Conservation (phyloP, 1,140 invertebrate genomes). For the Hermatobates lingyangjiaoensis region DNA sequence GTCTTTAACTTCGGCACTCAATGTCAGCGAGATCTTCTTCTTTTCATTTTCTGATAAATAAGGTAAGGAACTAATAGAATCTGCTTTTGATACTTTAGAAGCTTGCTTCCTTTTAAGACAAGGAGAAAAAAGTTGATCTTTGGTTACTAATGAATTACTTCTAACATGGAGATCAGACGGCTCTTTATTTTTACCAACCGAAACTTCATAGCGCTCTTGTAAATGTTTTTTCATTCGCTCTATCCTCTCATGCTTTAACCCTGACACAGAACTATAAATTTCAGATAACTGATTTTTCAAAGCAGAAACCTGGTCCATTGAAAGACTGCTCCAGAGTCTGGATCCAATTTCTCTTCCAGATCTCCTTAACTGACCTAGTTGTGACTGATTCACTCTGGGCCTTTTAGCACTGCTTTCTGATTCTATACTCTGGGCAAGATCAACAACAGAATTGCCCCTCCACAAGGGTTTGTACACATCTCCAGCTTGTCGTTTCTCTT, state of each 20-base stretch:
- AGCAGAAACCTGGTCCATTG: constrained; percentile 62
- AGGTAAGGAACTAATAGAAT: constrained; percentile 33
- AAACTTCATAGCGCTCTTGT: constrained; percentile 33
- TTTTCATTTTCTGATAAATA: constrained; percentile 46
- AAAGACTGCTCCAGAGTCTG: constrained; percentile 62
- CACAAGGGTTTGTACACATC: constrained; percentile 62
- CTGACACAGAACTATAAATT: constrained; percentile 43
- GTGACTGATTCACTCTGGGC: constrained; percentile 16
- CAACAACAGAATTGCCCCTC: constrained; percentile 58
- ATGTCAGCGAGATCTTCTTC: constrained; percentile 42
- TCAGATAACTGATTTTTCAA: constrained; percentile 63
- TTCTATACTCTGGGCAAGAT: constrained; percentile 44
- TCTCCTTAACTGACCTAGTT: constrained; percentile 10
- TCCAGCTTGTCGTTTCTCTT: constrained; percentile 28
- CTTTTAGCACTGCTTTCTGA: constrained; percentile 15
- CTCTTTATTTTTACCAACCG: constrained; percentile 14
- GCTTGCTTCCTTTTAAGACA: constrained; percentile 21
- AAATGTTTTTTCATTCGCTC: constrained; percentile 18
- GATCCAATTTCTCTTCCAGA: constrained; percentile 32
- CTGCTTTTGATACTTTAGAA: constrained; percentile 26
- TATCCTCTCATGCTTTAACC: constrained; percentile 24
- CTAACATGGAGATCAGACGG: constrained; percentile 31
- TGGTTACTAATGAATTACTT: constrained; percentile 38
- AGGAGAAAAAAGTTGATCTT: constrained; percentile 25
- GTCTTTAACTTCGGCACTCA: constrained; percentile 51